Conservation (phyloP, 2,888 invertebrate species). For the Tenthredo distinguenda region DNA sequence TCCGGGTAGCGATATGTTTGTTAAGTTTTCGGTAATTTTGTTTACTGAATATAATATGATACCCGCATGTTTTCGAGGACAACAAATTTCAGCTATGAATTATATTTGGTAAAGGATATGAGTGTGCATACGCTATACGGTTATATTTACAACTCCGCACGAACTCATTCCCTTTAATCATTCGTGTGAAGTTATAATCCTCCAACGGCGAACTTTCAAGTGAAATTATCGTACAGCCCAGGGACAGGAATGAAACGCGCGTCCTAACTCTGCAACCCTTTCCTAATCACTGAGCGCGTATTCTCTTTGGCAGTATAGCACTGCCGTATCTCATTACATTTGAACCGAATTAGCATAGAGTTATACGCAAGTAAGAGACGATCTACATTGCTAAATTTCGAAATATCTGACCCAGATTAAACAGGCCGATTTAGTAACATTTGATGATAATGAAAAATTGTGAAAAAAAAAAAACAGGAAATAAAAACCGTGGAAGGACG, state of each 20-base stretch:
- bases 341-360: slow-evolving; percentile 20
- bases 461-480: background rate
- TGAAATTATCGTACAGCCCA: slow-evolving; percentile 26
- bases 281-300: slow-evolving; percentile 42
- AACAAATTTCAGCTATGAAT: background rate
- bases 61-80: background rate
- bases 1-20: background rate
- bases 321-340: slow-evolving; percentile 12
- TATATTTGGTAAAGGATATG: background rate
- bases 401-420: background rate
- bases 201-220: slow-evolving; percentile 19
- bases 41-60: background rate
- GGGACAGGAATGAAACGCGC: slow-evolving; percentile 9
- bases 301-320: slow-evolving; percentile 22
- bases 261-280: slow-evolving; percentile 31
- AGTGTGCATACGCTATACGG: background rate
- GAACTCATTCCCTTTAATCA: slow-evolving; percentile 20
- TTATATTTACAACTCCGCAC: background rate
- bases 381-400: background rate
- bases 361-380: background rate
- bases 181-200: slow-evolving; percentile 24
- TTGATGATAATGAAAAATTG: background rate
- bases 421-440: background rate
- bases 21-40: background rate
- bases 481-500: background rate